Evolutionary conservation across 2,113 vertebrate species (phyloP).

Genomic region (Tragelaphus imberbis): DNA sequence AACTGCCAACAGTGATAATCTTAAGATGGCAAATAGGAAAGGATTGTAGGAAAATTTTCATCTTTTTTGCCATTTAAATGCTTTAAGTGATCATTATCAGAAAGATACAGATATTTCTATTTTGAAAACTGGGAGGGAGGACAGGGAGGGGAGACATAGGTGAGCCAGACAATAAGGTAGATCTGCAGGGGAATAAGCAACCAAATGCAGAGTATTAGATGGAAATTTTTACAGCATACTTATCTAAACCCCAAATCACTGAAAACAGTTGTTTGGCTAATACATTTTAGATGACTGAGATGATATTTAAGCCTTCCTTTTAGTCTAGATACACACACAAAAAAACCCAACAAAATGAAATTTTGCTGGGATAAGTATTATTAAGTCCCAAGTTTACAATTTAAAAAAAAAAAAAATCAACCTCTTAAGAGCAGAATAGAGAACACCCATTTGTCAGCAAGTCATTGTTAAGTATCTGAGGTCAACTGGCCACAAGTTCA

Average conservation of each 20-base stretch:
- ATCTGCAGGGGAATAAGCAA: not conserved
- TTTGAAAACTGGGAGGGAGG: not conserved
- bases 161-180: not conserved
- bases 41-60: not conserved
- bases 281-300: not conserved
- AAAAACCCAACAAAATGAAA: not conserved
- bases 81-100: not conserved
- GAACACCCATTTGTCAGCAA: not conserved
- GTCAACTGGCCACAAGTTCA: not conserved
- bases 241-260: not conserved
- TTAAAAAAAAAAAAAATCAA: not conserved
- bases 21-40: not conserved
- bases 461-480: not conserved
- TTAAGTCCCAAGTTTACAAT: not conserved
- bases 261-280: not conserved
- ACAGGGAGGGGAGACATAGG: not conserved
- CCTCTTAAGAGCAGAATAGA: not conserved
- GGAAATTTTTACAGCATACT: not conserved
- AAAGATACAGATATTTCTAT: not conserved
- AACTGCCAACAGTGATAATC: not conserved
- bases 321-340: not conserved
- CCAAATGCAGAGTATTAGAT: not conserved
- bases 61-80: not conserved
- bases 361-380: not conserved
- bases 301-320: not conserved